phyloP scores from a whole-genome alignment of 2,888 invertebrate species.

The Sesia bembeciformis region DNA sequence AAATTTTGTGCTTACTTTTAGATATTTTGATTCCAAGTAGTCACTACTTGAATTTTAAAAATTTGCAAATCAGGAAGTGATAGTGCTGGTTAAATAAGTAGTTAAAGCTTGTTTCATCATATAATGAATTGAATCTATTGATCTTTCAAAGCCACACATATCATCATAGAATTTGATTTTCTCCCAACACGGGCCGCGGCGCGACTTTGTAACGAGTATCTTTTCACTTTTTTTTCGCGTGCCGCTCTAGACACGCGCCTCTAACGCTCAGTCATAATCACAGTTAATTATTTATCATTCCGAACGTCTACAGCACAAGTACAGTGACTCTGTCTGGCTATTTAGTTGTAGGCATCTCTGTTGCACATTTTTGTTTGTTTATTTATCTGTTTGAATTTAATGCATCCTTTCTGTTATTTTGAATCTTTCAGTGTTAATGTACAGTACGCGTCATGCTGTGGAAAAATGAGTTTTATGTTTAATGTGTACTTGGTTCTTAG shows the following conservation, averaged over 20 bases:
- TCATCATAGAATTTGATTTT: slow-evolving; percentile 45
- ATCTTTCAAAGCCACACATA: background rate
- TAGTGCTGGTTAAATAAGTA: background rate
- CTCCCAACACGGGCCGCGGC: slow-evolving; percentile 24
- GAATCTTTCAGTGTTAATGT: slow-evolving; percentile 63
- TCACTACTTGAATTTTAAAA: background rate
- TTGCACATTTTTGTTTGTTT: slow-evolving; percentile 28
- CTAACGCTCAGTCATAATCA: slow-evolving; percentile 36
- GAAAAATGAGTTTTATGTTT: slow-evolving; percentile 56
- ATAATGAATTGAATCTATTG: background rate
- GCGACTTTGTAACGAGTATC: slow-evolving; percentile 31
- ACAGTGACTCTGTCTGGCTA: slow-evolving; percentile 21
- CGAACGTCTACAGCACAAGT: slow-evolving; percentile 32
- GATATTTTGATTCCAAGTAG: too few species aligned
- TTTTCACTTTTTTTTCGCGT: slow-evolving; percentile 71
- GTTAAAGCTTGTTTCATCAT: background rate
- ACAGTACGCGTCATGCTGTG: slow-evolving; percentile 61
- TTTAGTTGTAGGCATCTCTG: slow-evolving; percentile 16
- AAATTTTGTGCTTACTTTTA: background rate
- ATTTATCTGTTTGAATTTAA: slow-evolving; percentile 38
- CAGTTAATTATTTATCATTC: slow-evolving; percentile 38
- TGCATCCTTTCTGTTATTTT: slow-evolving; percentile 56
- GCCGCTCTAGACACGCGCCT: slow-evolving; percentile 52
- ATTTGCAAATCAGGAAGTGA: background rate
- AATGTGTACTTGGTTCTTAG: slow-evolving; percentile 56